Evolutionary conservation across 2,888 invertebrate species (phyloP).

Genomic region (Beris morrisii): DNA sequence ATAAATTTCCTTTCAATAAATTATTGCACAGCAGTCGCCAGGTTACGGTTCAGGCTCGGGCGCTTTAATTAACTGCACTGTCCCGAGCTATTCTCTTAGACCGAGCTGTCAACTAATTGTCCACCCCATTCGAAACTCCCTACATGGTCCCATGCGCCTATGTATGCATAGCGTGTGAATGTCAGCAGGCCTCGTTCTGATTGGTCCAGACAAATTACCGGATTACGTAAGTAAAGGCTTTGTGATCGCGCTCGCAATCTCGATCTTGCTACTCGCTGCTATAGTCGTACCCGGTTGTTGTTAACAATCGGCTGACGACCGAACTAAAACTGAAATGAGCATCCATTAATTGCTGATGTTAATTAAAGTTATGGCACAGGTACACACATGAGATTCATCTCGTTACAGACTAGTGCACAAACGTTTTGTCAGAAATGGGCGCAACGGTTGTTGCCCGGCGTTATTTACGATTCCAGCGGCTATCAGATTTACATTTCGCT

Average conservation of each 20-base stretch:
- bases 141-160: neutral
- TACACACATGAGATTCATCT: conserved; percentile 31
- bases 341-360: conserved; percentile 51
- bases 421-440: conserved; percentile 6
- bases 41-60: no score
- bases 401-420: conserved; percentile 25
- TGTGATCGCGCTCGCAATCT: no score
- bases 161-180: neutral
- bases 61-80: conserved; percentile 44
- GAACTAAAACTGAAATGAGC: conserved; percentile 4
- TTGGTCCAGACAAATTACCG: neutral
- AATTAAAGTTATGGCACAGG: conserved; percentile 49
- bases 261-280: no score
- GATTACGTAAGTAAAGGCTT: neutral
- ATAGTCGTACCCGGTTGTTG: no score
- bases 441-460: conserved; percentile 16
- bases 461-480: conserved; percentile 28
- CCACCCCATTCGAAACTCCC: conserved; percentile 23
- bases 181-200: neutral
- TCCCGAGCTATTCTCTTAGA: conserved; percentile 36
- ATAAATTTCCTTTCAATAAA: neutral
- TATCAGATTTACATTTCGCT: conserved; percentile 20
- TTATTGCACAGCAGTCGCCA: no score
- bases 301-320: no score
- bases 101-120: conserved; percentile 34